Evolutionary conservation across 2,113 vertebrate genomes (phyloP), one percentile per base, ranked within the genome.

Genomic region (Mustela nigripes): DNA sequence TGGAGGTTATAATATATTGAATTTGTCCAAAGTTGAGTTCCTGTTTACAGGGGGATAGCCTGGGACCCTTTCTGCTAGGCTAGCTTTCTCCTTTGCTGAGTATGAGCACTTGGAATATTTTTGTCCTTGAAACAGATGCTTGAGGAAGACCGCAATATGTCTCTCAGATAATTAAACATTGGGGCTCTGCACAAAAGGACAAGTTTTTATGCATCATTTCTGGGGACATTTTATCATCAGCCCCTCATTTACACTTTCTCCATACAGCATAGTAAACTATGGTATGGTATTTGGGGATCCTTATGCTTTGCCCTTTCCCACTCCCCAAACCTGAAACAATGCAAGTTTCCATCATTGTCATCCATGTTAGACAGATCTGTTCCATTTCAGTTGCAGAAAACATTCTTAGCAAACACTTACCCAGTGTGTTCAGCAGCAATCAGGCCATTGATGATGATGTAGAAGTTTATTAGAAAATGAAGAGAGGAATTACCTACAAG

Each of bases 11-110:
- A 39, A 73, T 95, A 76, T 81, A 36, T 90, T 93, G 67, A 92
- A 95, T 95, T 81, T 95, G 74, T 96, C 69, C 71, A 82, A 92
- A 95, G 74, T 87, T 73, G 84, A 94, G 33, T 89, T 92, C 14
- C 7, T 95, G 19, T 93, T 95, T 80, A 89, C 33, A 91, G 76
- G 71, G 95, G 9, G 50, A 92, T 50, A 65, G 56, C 45, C 62
- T 65, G 53, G 73, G 83, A 78, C 50, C 9, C 58, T 83, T 94
- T 95, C 83, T 95, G 45, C 83, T 96, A 87, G 74, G 50, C 90
- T 96, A 81, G 50, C 74, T 95, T 94, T 97, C 89, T 97, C 79
- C 74, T 98, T 97, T 95, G 90, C 96, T 95, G 92, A 97, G n/a
- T 94, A 63, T 95, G 62, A 67, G 36, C 39, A 76, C 82, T 91